Percentiles rank a stretch among this genome's conserved stretches.
Evolutionary conservation across 2,888 invertebrate genomes (phyloP).

Genomic region (Mythimna loreyi): DNA sequence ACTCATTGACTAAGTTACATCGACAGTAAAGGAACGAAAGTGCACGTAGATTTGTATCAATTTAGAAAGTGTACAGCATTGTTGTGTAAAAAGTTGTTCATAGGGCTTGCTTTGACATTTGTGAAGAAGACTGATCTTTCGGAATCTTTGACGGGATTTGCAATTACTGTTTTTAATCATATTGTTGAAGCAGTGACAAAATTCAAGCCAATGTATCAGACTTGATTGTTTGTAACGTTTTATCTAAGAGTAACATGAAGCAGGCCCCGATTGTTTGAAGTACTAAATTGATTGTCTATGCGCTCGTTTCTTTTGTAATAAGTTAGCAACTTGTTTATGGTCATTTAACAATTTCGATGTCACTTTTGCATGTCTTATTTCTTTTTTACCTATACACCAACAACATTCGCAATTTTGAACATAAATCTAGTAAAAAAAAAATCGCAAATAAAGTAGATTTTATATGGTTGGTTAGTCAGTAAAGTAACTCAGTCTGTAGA

Average conservation of each 20-base stretch:
- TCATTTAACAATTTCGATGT: constrained; percentile 34
- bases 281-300: constrained; percentile 29
- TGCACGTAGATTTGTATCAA: constrained; percentile 18
- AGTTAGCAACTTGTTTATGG: not conserved
- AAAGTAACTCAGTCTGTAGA: constrained; percentile 62
- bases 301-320: constrained; percentile 14
- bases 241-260: constrained; percentile 8
- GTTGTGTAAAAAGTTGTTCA: constrained; percentile 1
- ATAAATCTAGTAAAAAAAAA: constrained; percentile 27
- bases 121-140: constrained; percentile 50
- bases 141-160: constrained; percentile 30
- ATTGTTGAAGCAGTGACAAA: constrained; percentile 2
- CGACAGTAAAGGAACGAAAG: constrained; percentile 21
- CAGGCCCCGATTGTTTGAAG: not conserved
- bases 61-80: constrained; percentile 5
- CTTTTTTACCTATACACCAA: constrained; percentile 46
- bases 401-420: constrained; percentile 44
- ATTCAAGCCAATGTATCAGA: constrained; percentile 6
- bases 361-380: constrained; percentile 37
- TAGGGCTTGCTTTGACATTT: constrained; percentile 13
- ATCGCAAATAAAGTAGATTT: constrained; percentile 72
- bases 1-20: constrained; percentile 40
- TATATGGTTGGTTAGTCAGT: constrained; percentile 72
- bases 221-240: constrained; percentile 14
- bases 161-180: constrained; percentile 5